Percentiles rank a stretch among this genome's conserved stretches.
Evolutionary conservation across 1,140 invertebrate species (phyloP).

Genomic region (Sycobia sp.): DNA sequence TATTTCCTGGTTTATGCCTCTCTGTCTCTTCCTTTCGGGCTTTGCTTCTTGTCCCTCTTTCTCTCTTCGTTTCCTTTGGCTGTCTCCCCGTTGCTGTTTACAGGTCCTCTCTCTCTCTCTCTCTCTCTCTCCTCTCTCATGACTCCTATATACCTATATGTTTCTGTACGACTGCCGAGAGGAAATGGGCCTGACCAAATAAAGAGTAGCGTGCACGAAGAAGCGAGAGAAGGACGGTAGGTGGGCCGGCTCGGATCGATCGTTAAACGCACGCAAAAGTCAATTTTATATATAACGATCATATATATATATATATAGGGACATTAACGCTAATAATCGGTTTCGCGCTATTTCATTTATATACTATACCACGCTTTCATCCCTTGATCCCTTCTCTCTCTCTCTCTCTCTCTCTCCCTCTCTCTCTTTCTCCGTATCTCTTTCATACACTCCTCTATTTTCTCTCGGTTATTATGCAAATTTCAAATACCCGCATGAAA

Average conservation of each 20-base stretch:
- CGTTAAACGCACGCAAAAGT: constrained; percentile 24
- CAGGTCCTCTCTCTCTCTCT: no score
- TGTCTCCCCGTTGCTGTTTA: background rate
- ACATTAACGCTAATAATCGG: constrained; percentile 30
- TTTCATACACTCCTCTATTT: no score
- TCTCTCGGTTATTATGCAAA: constrained; percentile 32
- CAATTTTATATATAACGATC: constrained; percentile 28
- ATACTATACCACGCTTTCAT: no score
- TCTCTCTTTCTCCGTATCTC: constrained; percentile 26
- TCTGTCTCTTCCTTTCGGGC: background rate
- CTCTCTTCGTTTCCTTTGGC: background rate
- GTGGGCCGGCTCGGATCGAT: constrained; percentile 17
- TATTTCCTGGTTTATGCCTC: constrained; percentile 31
- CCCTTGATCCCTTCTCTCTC: no score
- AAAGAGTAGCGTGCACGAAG: constrained; percentile 7
- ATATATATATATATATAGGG: no score
- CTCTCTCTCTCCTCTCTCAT: no score
- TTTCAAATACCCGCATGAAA: constrained; percentile 7
- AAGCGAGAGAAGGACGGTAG: background rate
- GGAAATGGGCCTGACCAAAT: constrained; percentile 29
- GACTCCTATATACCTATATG: background rate
- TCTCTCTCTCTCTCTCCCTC: constrained; percentile 2
- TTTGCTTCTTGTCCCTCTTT: background rate
- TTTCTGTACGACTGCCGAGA: background rate
- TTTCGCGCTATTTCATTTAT: constrained; percentile 9